Conservation (phyloP, 2,888 invertebrate genomes). For the Eristalis pertinax region DNA sequence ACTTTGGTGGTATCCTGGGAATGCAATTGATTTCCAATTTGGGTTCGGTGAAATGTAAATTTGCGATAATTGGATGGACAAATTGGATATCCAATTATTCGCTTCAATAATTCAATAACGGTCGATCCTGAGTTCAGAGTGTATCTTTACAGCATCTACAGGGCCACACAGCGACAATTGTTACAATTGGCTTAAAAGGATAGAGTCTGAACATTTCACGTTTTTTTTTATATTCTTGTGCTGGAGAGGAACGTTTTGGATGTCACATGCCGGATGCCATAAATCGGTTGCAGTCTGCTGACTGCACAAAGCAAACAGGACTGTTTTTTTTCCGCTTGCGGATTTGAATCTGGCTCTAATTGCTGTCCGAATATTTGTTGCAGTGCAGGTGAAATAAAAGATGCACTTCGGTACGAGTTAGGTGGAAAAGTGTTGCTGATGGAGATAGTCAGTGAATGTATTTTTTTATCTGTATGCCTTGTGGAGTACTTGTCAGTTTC, state of each 20-base stretch:
- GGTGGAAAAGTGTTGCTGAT: too few species aligned
- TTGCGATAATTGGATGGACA: constrained; percentile 73
- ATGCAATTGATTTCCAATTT: constrained; percentile 73
- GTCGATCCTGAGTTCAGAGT: constrained; percentile 59
- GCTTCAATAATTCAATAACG: constrained; percentile 72
- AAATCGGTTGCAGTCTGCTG: neutral
- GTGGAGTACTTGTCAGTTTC: too few species aligned
- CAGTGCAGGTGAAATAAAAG: neutral
- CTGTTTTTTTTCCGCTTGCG: neutral
- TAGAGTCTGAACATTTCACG: neutral
- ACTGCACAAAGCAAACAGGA: neutral
- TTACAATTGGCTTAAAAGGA: constrained; percentile 16
- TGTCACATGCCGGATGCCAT: neutral
- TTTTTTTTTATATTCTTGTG: neutral
- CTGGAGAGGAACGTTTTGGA: neutral
- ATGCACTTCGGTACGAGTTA: too few species aligned
- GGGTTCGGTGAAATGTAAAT: constrained; percentile 72
- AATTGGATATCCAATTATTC: constrained; percentile 73
- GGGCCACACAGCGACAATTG: constrained; percentile 7
- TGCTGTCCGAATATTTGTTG: neutral
- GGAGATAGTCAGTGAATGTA: too few species aligned
- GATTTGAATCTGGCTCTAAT: neutral
- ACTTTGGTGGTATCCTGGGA: constrained; percentile 38
- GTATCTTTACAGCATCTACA: constrained; percentile 37
- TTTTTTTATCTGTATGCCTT: too few species aligned